phyloP scores from a whole-genome alignment of 1,140 invertebrate genomes.

The Telenomus remus region DNA sequence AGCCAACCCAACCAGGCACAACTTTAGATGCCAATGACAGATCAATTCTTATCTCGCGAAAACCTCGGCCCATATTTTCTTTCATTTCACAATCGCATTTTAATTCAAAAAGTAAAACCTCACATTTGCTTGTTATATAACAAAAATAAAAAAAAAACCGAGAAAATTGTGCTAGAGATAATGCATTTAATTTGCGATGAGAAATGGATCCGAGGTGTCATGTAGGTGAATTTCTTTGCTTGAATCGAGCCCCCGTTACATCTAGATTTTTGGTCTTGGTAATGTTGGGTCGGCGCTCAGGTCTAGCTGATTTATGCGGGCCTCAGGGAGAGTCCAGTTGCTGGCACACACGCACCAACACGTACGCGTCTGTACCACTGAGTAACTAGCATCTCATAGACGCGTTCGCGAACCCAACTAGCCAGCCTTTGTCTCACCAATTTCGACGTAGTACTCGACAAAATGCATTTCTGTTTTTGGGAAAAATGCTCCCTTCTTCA shows the following conservation, averaged over 20 bases:
- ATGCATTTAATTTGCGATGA: background rate
- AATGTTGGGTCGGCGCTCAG: conserved; percentile 49
- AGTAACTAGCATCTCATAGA: conserved; percentile 48
- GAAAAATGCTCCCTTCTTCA: conserved; percentile 20
- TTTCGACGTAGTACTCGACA: background rate
- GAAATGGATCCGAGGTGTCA: background rate
- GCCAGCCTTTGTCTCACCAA: background rate
- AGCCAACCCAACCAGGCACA: conserved; percentile 5
- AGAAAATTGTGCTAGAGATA: background rate
- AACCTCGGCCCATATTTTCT: background rate
- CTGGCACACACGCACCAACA: conserved; percentile 29
- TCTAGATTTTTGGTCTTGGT: conserved; percentile 63
- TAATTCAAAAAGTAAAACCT: too few species aligned
- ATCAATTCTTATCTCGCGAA: conserved; percentile 23
- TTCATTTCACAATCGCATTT: too few species aligned
- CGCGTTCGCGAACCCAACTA: conserved; percentile 18
- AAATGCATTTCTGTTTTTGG: conserved; percentile 30
- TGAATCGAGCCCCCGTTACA: conserved; percentile 57
- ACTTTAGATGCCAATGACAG: conserved; percentile 36
- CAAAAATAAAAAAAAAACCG: too few species aligned
- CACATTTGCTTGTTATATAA: too few species aligned
- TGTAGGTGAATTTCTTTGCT: conserved; percentile 19
- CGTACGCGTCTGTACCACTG: conserved; percentile 19
- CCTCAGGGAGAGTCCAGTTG: conserved; percentile 66
- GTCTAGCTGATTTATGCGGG: conserved; percentile 66